Percentiles rank a stretch among this genome's conserved stretches.
phyloP scores from a whole-genome alignment of 2,888 invertebrate genomes.

The Andrena chrysosceles region DNA sequence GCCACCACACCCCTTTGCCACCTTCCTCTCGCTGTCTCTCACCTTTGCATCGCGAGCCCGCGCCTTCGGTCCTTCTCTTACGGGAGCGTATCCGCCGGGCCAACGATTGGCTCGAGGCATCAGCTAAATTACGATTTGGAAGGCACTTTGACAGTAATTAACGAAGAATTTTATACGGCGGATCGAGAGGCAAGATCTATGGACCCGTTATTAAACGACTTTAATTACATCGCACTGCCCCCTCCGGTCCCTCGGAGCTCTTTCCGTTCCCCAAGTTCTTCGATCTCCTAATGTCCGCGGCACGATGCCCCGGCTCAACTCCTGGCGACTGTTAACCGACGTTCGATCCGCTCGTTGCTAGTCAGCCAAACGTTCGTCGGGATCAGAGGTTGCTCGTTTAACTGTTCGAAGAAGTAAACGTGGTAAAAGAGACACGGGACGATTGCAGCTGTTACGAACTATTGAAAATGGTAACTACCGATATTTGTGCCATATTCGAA shows the following conservation, averaged over 20 bases:
- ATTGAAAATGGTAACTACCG: too few species aligned
- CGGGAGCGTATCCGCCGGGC: background rate
- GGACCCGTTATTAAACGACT: conserved; percentile 72
- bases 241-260: background rate
- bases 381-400: too few species aligned
- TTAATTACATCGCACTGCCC: conserved; percentile 71
- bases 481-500: background rate
- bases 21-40: conserved; percentile 1
- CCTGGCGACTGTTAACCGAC: background rate
- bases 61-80: background rate
- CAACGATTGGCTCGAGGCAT: conserved; percentile 52
- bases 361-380: background rate
- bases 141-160: conserved; percentile 76
- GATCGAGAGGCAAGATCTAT: conserved; percentile 67
- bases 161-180: conserved; percentile 73
- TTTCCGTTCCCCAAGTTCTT: background rate
- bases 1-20: background rate
- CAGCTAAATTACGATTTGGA: conserved; percentile 70
- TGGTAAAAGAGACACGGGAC: too few species aligned
- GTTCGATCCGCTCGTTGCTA: background rate
- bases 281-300: conserved; percentile 19
- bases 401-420: too few species aligned
- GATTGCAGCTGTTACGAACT: too few species aligned
- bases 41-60: background rate
- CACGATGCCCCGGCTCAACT: background rate